A percentile compares a stretch with the other conserved stretches of the same genome.
These are phyloP conservation scores for Drosophila albomicans DNA, from an alignment of 1,140 invertebrate species.

Conservation along the genomic window DNA sequence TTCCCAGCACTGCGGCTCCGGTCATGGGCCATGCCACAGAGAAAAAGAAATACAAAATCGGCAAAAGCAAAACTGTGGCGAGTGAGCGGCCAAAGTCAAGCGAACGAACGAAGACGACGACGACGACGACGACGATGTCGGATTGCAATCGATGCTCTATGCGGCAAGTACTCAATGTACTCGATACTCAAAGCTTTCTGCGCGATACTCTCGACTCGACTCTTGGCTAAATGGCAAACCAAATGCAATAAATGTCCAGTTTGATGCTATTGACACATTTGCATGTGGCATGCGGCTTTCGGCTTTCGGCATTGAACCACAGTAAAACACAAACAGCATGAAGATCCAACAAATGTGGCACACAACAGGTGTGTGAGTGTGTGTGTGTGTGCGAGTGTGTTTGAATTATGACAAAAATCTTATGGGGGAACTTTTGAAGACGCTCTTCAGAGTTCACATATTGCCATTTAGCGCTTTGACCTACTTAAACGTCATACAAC, in stretches of 20 bases:
- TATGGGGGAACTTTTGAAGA: conserved; percentile 10
- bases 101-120: conserved; percentile 10
- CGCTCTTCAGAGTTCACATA: conserved; percentile 11
- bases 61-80: conserved; percentile 16
- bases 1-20: conserved; percentile 40
- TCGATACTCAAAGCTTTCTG: conserved; percentile 16
- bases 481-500: conserved; percentile 12
- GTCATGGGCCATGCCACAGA: conserved; percentile 57
- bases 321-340: conserved; percentile 12
- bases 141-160: conserved; percentile 34
- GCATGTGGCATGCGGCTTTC: conserved; percentile 42
- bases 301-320: conserved; percentile 45
- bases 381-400: conserved; percentile 3
- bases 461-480: conserved; percentile 37
- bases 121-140: conserved; percentile 19
- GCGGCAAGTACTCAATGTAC: conserved; percentile 24
- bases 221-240: conserved; percentile 57
- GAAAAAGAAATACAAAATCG: conserved; percentile 1
- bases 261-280: conserved; percentile 79
- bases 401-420: conserved; percentile 23
- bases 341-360: conserved; percentile 34
- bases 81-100: conserved; percentile 59
- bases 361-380: conserved; percentile 42
- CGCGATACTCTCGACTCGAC: conserved; percentile 21
- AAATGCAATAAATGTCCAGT: conserved; percentile 77